These are phyloP conservation scores for Leuciscus idus DNA, from an alignment of 2,113 vertebrate genomes.

Conservation along the genomic window DNA sequence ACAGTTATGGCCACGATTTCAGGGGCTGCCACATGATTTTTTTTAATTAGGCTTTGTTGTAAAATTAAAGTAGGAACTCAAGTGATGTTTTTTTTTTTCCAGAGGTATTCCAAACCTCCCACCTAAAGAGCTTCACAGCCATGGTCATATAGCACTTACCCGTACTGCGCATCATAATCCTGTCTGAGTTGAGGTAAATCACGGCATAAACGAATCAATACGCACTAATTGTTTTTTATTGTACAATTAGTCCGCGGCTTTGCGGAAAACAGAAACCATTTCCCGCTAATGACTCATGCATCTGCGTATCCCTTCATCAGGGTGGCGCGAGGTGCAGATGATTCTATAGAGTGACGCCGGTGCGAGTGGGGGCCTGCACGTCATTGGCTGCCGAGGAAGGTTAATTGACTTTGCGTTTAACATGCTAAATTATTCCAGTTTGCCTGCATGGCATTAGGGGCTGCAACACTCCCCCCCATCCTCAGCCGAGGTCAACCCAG, in stretches of 20 bases:
- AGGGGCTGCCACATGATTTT: slow-evolving; percentile 33
- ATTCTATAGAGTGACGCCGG: slow-evolving; percentile 12
- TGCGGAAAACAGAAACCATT: slow-evolving; percentile 34
- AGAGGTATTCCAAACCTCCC: background rate
- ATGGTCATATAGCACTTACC: slow-evolving; percentile 2
- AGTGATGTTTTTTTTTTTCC: background rate
- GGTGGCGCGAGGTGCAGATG: slow-evolving; percentile 20
- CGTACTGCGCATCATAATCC: slow-evolving; percentile 15
- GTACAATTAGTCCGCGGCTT: slow-evolving; percentile 48
- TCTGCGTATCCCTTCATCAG: slow-evolving; percentile 63
- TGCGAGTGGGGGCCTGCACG: slow-evolving; percentile 34
- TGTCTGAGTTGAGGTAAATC: slow-evolving; percentile 35
- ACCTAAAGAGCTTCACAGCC: background rate
- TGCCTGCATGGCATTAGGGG: slow-evolving; percentile 72
- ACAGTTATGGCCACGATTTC: slow-evolving; percentile 29
- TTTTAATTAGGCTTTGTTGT: slow-evolving; percentile 16
- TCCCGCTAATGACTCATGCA: slow-evolving; percentile 48
- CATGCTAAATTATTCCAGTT: slow-evolving; percentile 63
- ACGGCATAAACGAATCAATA: slow-evolving; percentile 50
- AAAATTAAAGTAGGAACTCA: background rate
- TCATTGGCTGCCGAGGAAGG: slow-evolving; percentile 53
- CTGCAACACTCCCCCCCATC: slow-evolving; percentile 47
- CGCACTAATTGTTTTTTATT: slow-evolving; percentile 42
- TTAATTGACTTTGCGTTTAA: slow-evolving; percentile 63
- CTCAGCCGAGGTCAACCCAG: slow-evolving; percentile 71